Conservation (phyloP, 2,888 invertebrate genomes). For the Morpho achilles region DNA sequence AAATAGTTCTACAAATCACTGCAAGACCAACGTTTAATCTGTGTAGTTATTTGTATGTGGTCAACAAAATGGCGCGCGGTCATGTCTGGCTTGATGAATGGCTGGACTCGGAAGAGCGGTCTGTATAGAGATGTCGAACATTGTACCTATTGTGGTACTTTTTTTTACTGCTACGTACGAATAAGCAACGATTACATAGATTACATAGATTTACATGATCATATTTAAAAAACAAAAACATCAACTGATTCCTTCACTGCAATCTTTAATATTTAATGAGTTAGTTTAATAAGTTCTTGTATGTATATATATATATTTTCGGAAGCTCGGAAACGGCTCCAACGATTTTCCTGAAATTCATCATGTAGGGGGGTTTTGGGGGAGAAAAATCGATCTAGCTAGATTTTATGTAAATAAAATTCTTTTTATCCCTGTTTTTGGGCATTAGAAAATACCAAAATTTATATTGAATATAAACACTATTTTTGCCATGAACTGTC, state of each 20-base stretch:
- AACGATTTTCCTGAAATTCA: too few species aligned
- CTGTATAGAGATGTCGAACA: background rate
- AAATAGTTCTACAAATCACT: background rate
- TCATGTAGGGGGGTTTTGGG: too few species aligned
- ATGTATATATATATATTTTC: too few species aligned
- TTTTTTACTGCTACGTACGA: background rate
- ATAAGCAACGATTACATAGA: background rate
- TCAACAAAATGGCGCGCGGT: slow-evolving; percentile 18
- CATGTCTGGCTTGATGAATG: slow-evolving; percentile 9
- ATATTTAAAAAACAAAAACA: background rate
- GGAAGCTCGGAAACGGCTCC: too few species aligned
- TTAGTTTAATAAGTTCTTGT: too few species aligned
- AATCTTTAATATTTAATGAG: background rate
- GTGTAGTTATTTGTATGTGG: slow-evolving; percentile 7
- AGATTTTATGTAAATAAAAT: too few species aligned
- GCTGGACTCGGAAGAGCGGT: background rate
- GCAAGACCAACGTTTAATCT: background rate
- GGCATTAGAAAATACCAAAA: too few species aligned
- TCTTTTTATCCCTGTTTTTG: too few species aligned
- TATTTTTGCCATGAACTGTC: too few species aligned
- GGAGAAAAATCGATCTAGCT: too few species aligned
- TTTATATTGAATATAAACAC: too few species aligned
- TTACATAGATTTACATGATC: background rate
- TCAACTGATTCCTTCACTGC: background rate
- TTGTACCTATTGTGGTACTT: background rate